Percentiles rank a stretch among this genome's conserved stretches.
Evolutionary conservation across 2,888 invertebrate species (phyloP).

Genomic region (Pollenia griseotomentosa): DNA sequence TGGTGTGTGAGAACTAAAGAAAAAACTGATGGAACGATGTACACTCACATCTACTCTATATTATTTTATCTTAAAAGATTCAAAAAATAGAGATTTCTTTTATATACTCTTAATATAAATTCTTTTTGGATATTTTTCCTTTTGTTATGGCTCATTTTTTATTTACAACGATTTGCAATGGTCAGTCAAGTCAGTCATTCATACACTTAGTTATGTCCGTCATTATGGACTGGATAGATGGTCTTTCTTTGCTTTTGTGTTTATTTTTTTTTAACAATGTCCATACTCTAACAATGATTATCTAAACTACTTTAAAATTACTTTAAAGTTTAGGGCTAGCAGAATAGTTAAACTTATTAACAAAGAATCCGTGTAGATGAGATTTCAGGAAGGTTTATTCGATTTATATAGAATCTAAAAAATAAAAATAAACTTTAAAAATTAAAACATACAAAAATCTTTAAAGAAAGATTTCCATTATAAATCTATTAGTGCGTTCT

Average conservation of each 20-base stretch:
- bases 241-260: slow-evolving; percentile 10
- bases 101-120: slow-evolving; percentile 53
- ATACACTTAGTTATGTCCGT: slow-evolving; percentile 43
- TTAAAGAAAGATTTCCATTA: no score
- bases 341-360: neutral
- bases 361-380: neutral
- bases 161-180: slow-evolving; percentile 69
- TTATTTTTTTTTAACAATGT: slow-evolving; percentile 29
- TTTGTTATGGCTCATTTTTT: slow-evolving; percentile 73
- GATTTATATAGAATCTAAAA: no score
- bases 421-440: no score
- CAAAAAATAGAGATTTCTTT: slow-evolving; percentile 36
- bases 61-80: slow-evolving; percentile 55
- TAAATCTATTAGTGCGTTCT: no score
- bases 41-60: slow-evolving; percentile 32
- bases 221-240: slow-evolving; percentile 23
- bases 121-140: slow-evolving; percentile 59
- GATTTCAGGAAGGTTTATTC: no score
- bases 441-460: no score
- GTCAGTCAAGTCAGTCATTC: slow-evolving; percentile 60
- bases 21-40: slow-evolving; percentile 15
- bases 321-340: slow-evolving; percentile 31
- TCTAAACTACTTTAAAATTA: slow-evolving; percentile 61
- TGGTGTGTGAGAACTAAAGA: slow-evolving; percentile 39
- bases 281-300: slow-evolving; percentile 54